phyloP scores from a whole-genome alignment of 1,140 invertebrate species.

The Andricus grossulariae region DNA sequence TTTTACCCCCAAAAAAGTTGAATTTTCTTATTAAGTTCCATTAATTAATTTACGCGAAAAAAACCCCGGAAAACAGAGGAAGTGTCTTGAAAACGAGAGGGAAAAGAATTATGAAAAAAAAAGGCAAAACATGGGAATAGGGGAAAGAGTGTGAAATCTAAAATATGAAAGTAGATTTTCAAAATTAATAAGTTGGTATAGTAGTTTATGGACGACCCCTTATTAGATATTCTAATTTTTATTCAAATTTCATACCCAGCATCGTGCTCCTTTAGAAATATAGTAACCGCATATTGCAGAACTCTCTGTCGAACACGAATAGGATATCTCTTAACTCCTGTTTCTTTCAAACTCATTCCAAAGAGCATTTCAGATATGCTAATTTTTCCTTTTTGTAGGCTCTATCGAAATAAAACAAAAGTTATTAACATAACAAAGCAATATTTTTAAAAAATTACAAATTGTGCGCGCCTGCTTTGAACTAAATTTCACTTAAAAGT shows the following conservation, averaged over 20 bases:
- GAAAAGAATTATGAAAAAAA: too few species aligned
- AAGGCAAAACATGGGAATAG: too few species aligned
- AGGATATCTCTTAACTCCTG: slow-evolving; percentile 92
- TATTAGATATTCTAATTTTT: slow-evolving; percentile 40
- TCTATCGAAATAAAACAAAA: slow-evolving; percentile 74
- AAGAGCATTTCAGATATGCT: slow-evolving; percentile 94
- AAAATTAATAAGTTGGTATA: too few species aligned
- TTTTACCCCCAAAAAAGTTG: too few species aligned
- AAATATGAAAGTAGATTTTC: too few species aligned
- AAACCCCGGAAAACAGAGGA: too few species aligned
- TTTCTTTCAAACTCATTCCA: slow-evolving; percentile 92
- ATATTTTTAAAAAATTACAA: neutral
- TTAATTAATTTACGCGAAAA: too few species aligned
- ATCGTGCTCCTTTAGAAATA: slow-evolving; percentile 90
- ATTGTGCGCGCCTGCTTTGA: too few species aligned
- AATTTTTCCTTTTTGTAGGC: slow-evolving; percentile 85
- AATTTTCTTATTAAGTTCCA: too few species aligned
- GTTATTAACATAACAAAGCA: slow-evolving; percentile 14
- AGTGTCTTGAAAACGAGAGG: too few species aligned
- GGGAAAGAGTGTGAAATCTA: too few species aligned
- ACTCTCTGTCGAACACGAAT: slow-evolving; percentile 87
- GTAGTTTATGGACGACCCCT: neutral
- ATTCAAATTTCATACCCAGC: slow-evolving; percentile 77
- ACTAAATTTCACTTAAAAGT: too few species aligned
- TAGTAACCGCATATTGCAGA: slow-evolving; percentile 92